Conservation (phyloP, 2,888 invertebrate species). For the Melipona bicolor region DNA sequence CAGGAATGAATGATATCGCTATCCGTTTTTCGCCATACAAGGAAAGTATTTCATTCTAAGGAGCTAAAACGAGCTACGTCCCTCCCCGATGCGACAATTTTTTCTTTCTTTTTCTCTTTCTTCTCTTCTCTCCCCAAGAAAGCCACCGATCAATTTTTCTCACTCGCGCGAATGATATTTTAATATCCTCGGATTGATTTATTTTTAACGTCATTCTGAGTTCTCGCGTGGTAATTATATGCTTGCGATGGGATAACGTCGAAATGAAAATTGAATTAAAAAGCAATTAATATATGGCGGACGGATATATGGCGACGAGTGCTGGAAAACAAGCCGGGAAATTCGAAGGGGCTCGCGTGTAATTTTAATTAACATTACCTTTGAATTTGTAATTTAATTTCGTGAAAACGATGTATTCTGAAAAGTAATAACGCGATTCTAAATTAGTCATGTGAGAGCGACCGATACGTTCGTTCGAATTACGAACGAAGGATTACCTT, state of each 20-base stretch:
- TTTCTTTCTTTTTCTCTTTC: not conserved
- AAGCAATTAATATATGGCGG: not conserved
- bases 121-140: not conserved
- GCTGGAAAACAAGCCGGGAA: not conserved
- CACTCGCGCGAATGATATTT: too few species aligned
- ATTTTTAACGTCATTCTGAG: too few species aligned
- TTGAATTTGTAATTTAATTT: conserved; percentile 1
- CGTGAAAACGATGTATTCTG: not conserved
- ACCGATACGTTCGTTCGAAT: not conserved
- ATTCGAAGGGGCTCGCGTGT: not conserved
- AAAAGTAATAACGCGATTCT: not conserved
- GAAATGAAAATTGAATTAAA: not conserved
- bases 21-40: not conserved
- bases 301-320: not conserved
- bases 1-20: not conserved
- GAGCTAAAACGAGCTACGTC: not conserved
- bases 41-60: not conserved
- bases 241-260: not conserved
- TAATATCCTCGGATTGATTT: too few species aligned
- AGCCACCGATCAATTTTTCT: not conserved
- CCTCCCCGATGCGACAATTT: not conserved
- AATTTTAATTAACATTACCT: not conserved
- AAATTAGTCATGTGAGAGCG: not conserved
- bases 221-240: too few species aligned
- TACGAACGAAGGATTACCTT: not conserved